A percentile compares a stretch with the other conserved stretches of the same genome.
These are phyloP conservation scores for Ondatra zibethicus DNA, from an alignment of 2,113 vertebrate genomes.

Conservation along the genomic window DNA sequence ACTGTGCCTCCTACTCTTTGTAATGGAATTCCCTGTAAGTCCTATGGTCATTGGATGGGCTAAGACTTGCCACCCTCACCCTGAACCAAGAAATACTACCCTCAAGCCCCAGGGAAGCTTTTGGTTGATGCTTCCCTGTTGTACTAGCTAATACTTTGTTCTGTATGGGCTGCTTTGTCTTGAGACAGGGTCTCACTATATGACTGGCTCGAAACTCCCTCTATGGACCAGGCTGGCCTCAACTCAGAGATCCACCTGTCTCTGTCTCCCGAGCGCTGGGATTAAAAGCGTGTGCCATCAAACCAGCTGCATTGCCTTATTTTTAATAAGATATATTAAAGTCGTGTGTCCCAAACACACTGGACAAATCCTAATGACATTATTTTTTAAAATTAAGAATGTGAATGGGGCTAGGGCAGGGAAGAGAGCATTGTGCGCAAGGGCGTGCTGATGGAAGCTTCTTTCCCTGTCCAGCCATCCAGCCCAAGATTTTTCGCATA, in stretches of 20 bases:
- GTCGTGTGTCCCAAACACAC: no score
- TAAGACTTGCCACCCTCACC: neutral
- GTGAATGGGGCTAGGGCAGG: fast-evolving
- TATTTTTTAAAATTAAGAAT: neutral
- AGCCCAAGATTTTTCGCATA: neutral
- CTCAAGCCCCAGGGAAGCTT: neutral
- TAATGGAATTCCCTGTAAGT: fast-evolving
- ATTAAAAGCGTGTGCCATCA: neutral
- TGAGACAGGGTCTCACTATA: neutral
- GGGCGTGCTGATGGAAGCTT: fast-evolving
- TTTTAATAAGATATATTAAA: neutral
- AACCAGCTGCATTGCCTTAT: neutral
- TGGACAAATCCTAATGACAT: neutral
- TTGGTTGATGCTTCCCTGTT: neutral
- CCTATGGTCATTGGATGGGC: no score
- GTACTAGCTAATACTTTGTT: neutral
- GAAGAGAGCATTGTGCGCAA: neutral
- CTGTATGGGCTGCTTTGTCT: neutral
- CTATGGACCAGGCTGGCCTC: neutral
- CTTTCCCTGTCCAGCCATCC: neutral
- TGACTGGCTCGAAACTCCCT: neutral
- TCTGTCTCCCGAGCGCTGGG: neutral
- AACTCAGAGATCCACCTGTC: neutral
- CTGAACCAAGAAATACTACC: neutral
- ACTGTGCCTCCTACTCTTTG: fast-evolving